These are phyloP conservation scores for Cherax quadricarinatus DNA, from an alignment of 1,140 invertebrate genomes.

Conservation along the genomic window DNA sequence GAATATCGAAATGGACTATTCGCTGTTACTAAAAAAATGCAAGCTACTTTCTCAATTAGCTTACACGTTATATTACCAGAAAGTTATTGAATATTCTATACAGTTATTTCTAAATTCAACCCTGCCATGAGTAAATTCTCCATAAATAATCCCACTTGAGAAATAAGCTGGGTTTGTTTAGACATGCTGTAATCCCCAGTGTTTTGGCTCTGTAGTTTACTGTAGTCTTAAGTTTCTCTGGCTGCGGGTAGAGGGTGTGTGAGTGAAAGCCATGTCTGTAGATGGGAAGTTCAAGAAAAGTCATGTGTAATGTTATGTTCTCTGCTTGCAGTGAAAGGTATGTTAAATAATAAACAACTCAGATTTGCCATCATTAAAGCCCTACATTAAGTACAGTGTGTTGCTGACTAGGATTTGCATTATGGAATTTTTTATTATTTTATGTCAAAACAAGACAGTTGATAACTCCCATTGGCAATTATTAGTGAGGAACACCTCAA, in stretches of 20 bases:
- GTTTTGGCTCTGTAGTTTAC: constrained; percentile 66
- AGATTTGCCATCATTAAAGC: constrained; percentile 60
- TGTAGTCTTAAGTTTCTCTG: constrained; percentile 66
- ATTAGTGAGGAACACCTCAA: constrained; percentile 55
- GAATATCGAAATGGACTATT: constrained; percentile 41
- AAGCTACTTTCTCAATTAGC: constrained; percentile 43
- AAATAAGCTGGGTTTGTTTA: constrained; percentile 61
- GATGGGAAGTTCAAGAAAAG: constrained; percentile 72
- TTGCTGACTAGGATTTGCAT: constrained; percentile 62
- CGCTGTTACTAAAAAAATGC: constrained; percentile 29
- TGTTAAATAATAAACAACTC: constrained; percentile 57
- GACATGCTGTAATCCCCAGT: constrained; percentile 61
- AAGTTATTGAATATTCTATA: constrained; percentile 34
- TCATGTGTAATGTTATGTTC: constrained; percentile 67
- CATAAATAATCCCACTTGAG: constrained; percentile 35
- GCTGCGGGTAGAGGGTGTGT: constrained; percentile 67
- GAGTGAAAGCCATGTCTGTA: constrained; percentile 71
- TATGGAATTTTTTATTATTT: constrained; percentile 1
- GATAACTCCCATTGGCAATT: constrained; percentile 61
- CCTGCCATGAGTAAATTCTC: constrained; percentile 53
- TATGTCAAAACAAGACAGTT: background rate
- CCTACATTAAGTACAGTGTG: constrained; percentile 70
- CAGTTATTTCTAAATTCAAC: constrained; percentile 44
- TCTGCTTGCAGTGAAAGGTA: constrained; percentile 58
- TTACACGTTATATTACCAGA: constrained; percentile 26